Percentiles rank a stretch among this genome's conserved stretches.
phyloP scores from a whole-genome alignment of 2,797 vertebrate genomes.

The Sebastes itinus region DNA sequence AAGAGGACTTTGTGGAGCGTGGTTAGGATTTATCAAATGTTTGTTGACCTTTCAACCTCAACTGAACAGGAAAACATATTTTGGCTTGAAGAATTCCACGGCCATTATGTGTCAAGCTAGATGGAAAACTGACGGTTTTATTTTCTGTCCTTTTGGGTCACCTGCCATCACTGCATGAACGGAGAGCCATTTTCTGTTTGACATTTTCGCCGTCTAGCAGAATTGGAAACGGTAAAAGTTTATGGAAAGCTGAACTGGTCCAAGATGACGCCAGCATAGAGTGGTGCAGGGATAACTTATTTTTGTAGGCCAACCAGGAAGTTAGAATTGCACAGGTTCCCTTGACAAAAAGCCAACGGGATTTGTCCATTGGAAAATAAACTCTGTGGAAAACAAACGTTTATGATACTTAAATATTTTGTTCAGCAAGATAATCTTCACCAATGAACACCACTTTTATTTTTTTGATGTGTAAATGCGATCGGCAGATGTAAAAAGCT shows the following conservation, averaged over 20 bases:
- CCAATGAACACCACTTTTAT: too few relatives aligned
- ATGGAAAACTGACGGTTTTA: conserved; percentile 29
- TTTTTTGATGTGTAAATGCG: too few relatives aligned
- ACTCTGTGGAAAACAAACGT: background rate
- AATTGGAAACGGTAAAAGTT: conserved; percentile 57
- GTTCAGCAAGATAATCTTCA: too few relatives aligned
- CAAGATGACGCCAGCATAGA: conserved; percentile 10
- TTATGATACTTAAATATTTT: background rate
- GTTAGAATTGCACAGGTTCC: too few relatives aligned
- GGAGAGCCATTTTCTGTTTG: conserved; percentile 43
- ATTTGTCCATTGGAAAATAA: background rate
- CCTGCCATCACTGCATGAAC: conserved; percentile 36
- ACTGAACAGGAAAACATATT: conserved; percentile 29
- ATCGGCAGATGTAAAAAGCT: too few relatives aligned
- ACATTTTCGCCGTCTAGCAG: conserved; percentile 58
- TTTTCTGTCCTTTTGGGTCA: conserved; percentile 55
- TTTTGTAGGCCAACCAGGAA: background rate
- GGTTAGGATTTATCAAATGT: conserved; percentile 27
- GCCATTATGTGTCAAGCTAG: conserved; percentile 39
- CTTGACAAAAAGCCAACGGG: accelerated
- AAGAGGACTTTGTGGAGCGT: conserved; percentile 6
- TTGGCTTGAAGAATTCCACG: conserved; percentile 20
- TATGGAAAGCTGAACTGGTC: conserved; percentile 48
- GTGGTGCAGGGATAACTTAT: background rate
- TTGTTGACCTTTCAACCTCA: conserved; percentile 56